These are phyloP conservation scores for Vanacampus margaritifer DNA, from an alignment of 2,113 vertebrate species.

Conservation along the genomic window DNA sequence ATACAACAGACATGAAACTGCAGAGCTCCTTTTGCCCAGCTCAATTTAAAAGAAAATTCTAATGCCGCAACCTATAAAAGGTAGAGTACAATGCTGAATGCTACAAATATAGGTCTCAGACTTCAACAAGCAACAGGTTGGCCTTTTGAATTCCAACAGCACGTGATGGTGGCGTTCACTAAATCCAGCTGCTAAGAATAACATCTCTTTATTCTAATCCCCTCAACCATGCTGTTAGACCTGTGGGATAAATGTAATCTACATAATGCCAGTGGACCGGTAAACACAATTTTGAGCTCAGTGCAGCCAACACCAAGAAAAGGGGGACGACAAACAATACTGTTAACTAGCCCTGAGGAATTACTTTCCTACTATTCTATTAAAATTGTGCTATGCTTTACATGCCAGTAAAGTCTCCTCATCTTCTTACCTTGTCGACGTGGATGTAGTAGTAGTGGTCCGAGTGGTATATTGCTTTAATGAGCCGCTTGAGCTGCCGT, in stretches of 20 bases:
- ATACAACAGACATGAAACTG: background rate
- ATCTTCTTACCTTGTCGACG: constrained; percentile 83
- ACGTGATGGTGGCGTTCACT: constrained; percentile 24
- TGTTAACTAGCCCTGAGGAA: background rate
- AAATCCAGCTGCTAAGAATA: constrained; percentile 56
- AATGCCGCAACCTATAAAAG: background rate
- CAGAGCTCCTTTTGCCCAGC: background rate
- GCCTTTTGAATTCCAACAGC: constrained; percentile 28
- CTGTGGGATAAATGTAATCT: constrained; percentile 35
- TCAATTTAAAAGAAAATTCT: background rate
- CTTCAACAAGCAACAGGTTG: constrained; percentile 2
- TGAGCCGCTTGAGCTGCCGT: constrained; percentile 90
- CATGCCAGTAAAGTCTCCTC: background rate
- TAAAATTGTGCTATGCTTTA: background rate
- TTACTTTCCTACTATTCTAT: background rate
- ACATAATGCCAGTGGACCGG: constrained; percentile 21
- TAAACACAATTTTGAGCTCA: constrained; percentile 26
- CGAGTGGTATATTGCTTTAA: constrained; percentile 92
- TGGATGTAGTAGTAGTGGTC: constrained; percentile 97
- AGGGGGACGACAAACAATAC: constrained; percentile 9
- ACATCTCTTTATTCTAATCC: constrained; percentile 49
- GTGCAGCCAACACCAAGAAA: background rate
- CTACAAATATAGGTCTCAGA: background rate
- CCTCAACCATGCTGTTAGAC: constrained; percentile 35
- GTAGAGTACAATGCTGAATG: background rate